Evolutionary conservation across 2,797 vertebrate genomes (phyloP), one percentile per base, ranked within the genome.

Genomic region (Pitangus sulphuratus): DNA sequence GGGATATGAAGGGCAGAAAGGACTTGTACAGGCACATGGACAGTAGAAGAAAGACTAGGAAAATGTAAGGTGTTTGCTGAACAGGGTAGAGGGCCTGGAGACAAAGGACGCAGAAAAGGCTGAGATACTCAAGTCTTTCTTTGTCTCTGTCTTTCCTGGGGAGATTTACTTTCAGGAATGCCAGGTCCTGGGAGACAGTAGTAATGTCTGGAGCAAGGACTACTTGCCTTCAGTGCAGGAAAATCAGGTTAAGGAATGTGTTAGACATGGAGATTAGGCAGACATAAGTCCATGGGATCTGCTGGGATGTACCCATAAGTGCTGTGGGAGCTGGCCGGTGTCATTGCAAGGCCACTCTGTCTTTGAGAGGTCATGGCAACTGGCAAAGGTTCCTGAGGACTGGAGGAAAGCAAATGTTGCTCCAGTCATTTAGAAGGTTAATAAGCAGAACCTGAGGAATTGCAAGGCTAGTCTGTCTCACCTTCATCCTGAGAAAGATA

Each of bases 151-250:
- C 7, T 45, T 74, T 66, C 42, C 28, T 75, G 13, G 3, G n/a
- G 30, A 54, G 30, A 39, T 35, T 61, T 48, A 14, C 15, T 20
- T 86, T 40, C 14, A 69, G 72, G 28, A 76, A 37, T 69, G 8
- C 5, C 10, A 25, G 28, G 24, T 74, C 19, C 16, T 0, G 0
- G 1, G 19, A 56, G 13, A 16, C 4, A 56, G 28, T 30, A 40
- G 25, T 26, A 66, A 15, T 13, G 19, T 58, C 24, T 94, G 62
- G 22, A 84, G 53, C 40, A 56, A 68, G 57, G 20, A 4, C 31
- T 75, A 1, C 15, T 61, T 87, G 10, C 12, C 35, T 82, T 84
- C 37, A 76, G 40, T 60, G 61, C 26, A 66, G 33, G 10, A 89
- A 22, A 70, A 54, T 47, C 16, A 51, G 18, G 3, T 58, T 53